phyloP scores from a whole-genome alignment of 2,797 vertebrate genomes.

The Malacoctenus gilli region DNA sequence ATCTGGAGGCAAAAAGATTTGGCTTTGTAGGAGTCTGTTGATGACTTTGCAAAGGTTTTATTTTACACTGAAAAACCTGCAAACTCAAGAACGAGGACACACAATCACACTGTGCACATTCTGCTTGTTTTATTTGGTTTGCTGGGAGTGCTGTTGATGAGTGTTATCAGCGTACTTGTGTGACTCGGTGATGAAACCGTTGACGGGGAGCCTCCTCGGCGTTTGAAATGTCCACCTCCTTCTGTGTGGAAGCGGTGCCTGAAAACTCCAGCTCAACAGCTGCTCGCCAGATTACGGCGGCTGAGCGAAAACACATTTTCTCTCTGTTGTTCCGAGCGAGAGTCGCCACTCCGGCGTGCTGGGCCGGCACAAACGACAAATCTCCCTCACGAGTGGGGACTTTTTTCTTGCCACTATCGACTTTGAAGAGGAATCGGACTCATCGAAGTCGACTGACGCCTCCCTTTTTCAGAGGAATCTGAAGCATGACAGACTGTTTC shows the following conservation, averaged over 20 bases:
- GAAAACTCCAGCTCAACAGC: conserved; percentile 65
- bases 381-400: conserved; percentile 42
- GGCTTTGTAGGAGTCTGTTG: too few relatives aligned
- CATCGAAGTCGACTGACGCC: too few relatives aligned
- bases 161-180: conserved; percentile 3
- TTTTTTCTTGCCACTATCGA: conserved; percentile 44
- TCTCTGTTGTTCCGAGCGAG: conserved; percentile 45
- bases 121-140: background rate
- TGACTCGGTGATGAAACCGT: background rate
- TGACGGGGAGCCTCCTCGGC: background rate
- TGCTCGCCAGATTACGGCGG: conserved; percentile 62
- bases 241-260: conserved; percentile 36
- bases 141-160: conserved; percentile 16
- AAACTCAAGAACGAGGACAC: too few relatives aligned
- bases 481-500: background rate
- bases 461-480: conserved; percentile 1
- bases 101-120: background rate
- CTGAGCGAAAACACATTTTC: conserved; percentile 62
- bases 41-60: too few relatives aligned
- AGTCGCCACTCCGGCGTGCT: conserved; percentile 45
- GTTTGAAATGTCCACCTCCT: conserved; percentile 24
- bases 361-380: conserved; percentile 56
- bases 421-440: conserved; percentile 13
- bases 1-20: too few relatives aligned
- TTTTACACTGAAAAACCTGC: too few relatives aligned